Evolutionary conservation across 2,113 vertebrate genomes (phyloP).

Genomic region (Lipotes vexillifer): DNA sequence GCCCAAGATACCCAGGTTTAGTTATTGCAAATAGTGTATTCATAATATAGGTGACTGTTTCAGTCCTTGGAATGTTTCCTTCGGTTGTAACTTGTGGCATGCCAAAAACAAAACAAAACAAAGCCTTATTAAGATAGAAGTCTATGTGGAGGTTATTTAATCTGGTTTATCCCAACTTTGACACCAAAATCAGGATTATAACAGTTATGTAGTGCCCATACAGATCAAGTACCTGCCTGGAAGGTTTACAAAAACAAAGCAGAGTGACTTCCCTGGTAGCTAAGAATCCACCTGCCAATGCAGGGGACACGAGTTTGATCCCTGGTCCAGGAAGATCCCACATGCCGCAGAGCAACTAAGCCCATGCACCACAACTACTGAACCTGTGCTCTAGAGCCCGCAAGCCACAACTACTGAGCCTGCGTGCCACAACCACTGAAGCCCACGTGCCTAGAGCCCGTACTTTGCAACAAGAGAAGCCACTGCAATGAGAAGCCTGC

Average conservation of each 20-base stretch:
- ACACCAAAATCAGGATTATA: not conserved
- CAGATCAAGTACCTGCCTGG: not conserved
- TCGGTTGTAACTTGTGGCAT: not conserved
- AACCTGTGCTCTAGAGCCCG: too few relatives aligned
- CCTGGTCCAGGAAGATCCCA: too few relatives aligned
- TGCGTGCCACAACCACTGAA: too few relatives aligned
- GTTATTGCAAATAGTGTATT: not conserved
- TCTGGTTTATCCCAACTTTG: not conserved
- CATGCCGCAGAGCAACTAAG: too few relatives aligned
- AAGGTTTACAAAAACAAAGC: not conserved
- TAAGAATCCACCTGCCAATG: too few relatives aligned
- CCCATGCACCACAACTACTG: too few relatives aligned
- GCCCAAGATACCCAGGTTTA: not conserved
- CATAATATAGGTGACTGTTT: not conserved
- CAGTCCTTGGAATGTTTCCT: not conserved
- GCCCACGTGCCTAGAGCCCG: fast-evolving
- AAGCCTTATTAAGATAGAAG: not conserved
- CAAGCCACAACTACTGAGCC: too few relatives aligned
- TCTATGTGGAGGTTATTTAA: not conserved
- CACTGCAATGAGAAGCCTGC: too few relatives aligned
- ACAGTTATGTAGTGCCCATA: not conserved
- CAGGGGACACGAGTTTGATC: too few relatives aligned
- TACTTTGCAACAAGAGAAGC: too few relatives aligned
- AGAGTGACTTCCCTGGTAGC: not conserved
- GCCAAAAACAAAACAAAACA: not conserved